Evolutionary conservation across 2,888 invertebrate genomes (phyloP), one percentile per base, ranked within the genome.

Genomic region (Drosophila nigritarsus): DNA sequence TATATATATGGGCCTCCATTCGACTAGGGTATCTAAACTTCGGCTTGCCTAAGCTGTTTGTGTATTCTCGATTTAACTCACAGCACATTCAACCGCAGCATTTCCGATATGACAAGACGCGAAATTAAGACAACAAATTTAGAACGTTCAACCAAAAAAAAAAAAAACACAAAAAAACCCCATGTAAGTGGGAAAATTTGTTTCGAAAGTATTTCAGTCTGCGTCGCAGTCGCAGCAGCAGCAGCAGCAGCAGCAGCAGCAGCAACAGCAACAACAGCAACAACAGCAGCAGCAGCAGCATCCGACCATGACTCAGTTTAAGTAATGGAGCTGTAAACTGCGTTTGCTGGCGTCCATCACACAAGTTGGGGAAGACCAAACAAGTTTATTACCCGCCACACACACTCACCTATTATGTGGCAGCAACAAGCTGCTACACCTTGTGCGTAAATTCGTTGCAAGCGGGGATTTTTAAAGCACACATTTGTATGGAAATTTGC

Each of bases 131-230:
- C 54, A 74, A 63, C 59, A 8, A 55, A 82, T 65, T 79, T 65
- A 82, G 83, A 90, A 85, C 80, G 73, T 59, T 69, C 65, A 63
- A 58, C 42, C 34, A 65, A 78, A 42, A 89, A 83, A 54, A 54
- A 15, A 20, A 15, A 32, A 6, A 36, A 13, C 7, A 6, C 4
- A 15, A 45, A 55, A 86, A 90, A 89, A 69, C 87, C 86, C 86
- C 75, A 73, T 87, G 87, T 82, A 89, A 90, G 62, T 81, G 90
- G 90, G 86, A 87, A 85, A 90, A 79, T 78, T 68, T 66, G 24
- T 73, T 82, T 78, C 66, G 89, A 90, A 90, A 85, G 89, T 85
- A 73, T 54, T 77, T 62, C 62, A 54, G 51, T 4, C 4, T 27
- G 27, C 18, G 54, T 24, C 36, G 24, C 11, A 54, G 20, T 18